Evolutionary conservation across 2,113 vertebrate species (phyloP).

Genomic region (Hypomesus transpacificus): DNA sequence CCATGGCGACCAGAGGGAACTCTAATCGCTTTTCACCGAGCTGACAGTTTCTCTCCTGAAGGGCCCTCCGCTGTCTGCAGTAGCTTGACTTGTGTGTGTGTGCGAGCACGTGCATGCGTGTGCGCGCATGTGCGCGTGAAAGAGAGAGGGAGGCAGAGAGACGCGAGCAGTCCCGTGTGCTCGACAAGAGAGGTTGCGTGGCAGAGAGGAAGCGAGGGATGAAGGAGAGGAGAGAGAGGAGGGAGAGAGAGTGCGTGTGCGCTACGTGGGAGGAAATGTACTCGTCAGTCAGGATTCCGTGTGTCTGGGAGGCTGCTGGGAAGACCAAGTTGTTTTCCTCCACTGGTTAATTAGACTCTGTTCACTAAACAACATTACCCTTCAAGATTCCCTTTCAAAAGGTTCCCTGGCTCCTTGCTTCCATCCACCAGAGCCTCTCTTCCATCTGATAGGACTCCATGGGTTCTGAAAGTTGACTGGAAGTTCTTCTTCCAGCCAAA

Average conservation of each 20-base stretch:
- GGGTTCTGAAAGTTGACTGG: neutral
- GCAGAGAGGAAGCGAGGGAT: neutral
- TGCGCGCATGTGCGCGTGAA: neutral
- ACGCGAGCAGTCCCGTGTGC: neutral
- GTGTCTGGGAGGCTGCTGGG: slow-evolving; percentile 21
- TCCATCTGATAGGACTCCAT: no score
- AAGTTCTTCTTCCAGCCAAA: neutral
- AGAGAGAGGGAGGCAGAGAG: neutral
- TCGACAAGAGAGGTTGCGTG: neutral
- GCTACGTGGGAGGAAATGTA: slow-evolving; percentile 32
- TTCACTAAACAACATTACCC: slow-evolving; percentile 39
- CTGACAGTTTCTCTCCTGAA: slow-evolving; percentile 57
- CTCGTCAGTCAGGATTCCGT: slow-evolving; percentile 43
- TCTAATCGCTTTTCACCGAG: slow-evolving; percentile 56
- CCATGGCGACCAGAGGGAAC: slow-evolving; percentile 59
- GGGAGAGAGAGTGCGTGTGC: neutral
- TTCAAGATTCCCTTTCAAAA: slow-evolving; percentile 15
- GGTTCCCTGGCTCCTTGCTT: neutral
- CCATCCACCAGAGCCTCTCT: neutral
- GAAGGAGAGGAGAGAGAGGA: no score
- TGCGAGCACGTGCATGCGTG: slow-evolving; percentile 8
- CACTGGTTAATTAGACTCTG: slow-evolving; percentile 45
- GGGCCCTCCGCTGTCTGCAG: slow-evolving; percentile 48
- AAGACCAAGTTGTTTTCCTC: slow-evolving; percentile 41
- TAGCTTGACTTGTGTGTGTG: slow-evolving; percentile 47